Evolutionary conservation across 2,888 invertebrate genomes (phyloP).

Genomic region (Baccha elongata): DNA sequence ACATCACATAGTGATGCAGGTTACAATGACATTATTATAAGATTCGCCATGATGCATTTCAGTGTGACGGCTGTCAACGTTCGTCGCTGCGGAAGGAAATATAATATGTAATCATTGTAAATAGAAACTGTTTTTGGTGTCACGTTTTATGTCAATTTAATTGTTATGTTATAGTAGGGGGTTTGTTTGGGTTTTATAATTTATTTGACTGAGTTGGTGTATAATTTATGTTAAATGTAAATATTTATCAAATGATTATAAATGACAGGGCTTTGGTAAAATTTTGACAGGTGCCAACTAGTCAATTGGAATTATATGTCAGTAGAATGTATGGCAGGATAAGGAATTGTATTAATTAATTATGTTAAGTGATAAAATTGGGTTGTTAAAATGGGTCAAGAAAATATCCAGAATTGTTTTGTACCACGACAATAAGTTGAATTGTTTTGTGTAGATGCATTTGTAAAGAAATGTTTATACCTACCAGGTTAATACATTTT

Average conservation of each 20-base stretch:
- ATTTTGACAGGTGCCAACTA: slow-evolving; percentile 39
- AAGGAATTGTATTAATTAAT: too few species aligned
- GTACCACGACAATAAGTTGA: too few species aligned
- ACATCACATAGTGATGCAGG: slow-evolving; percentile 25
- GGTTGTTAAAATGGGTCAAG: too few species aligned
- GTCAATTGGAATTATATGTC: background rate
- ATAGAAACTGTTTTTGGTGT: slow-evolving; percentile 54
- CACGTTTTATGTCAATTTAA: slow-evolving; percentile 57
- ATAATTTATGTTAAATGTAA: background rate
- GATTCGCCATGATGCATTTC: slow-evolving; percentile 59
- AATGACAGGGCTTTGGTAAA: slow-evolving; percentile 2
- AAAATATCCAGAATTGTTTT: too few species aligned
- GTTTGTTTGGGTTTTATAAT: background rate
- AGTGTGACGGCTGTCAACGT: slow-evolving; percentile 50
- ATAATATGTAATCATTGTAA: slow-evolving; percentile 36
- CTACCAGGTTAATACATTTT: too few species aligned
- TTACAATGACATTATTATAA: slow-evolving; percentile 55
- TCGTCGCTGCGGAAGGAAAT: slow-evolving; percentile 42
- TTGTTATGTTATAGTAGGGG: slow-evolving; percentile 27
- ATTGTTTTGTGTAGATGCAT: too few species aligned
- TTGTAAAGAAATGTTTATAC: too few species aligned
- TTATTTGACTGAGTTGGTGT: background rate
- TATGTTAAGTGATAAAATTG: too few species aligned
- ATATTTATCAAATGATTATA: background rate
- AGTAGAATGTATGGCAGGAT: background rate